phyloP scores from a whole-genome alignment of 2,888 invertebrate species.

The Cerceris rybyensis region DNA sequence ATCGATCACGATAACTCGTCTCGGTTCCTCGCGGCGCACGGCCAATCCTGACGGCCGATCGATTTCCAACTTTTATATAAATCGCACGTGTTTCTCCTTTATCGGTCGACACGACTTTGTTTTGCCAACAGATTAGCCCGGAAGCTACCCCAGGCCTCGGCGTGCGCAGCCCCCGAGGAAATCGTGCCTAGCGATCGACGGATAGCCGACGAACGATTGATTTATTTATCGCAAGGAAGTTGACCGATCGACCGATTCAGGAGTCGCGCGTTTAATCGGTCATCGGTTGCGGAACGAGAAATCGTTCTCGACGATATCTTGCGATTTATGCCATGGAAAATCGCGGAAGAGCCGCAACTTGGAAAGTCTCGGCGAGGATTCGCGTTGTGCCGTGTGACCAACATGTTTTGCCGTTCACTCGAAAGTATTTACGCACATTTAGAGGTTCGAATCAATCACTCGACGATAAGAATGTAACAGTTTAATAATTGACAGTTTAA shows the following conservation, averaged over 20 bases:
- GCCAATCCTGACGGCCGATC: constrained; percentile 34
- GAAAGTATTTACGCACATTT: no score
- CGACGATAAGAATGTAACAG: no score
- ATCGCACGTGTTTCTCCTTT: constrained; percentile 59
- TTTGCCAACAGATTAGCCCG: constrained; percentile 67
- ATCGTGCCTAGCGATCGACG: constrained; percentile 24
- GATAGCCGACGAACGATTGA: constrained; percentile 45
- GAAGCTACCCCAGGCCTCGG: constrained; percentile 14
- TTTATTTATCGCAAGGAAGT: constrained; percentile 31
- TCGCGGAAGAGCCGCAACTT: no score
- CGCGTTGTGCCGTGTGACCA: no score
- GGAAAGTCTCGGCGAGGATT: no score
- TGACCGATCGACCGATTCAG: constrained; percentile 1
- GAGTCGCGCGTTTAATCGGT: not conserved
- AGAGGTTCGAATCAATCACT: no score
- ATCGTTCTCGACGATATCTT: not conserved
- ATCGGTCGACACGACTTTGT: constrained; percentile 50
- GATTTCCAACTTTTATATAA: constrained; percentile 64
- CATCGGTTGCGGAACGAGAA: not conserved
- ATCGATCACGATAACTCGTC: constrained; percentile 73
- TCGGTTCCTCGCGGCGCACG: constrained; percentile 40
- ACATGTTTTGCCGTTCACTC: no score
- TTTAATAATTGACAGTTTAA: no score
- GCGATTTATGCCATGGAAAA: no score
- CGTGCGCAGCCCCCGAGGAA: constrained; percentile 2